phyloP scores from a whole-genome alignment of 2,888 invertebrate species.

The Nesidiocoris tenuis region DNA sequence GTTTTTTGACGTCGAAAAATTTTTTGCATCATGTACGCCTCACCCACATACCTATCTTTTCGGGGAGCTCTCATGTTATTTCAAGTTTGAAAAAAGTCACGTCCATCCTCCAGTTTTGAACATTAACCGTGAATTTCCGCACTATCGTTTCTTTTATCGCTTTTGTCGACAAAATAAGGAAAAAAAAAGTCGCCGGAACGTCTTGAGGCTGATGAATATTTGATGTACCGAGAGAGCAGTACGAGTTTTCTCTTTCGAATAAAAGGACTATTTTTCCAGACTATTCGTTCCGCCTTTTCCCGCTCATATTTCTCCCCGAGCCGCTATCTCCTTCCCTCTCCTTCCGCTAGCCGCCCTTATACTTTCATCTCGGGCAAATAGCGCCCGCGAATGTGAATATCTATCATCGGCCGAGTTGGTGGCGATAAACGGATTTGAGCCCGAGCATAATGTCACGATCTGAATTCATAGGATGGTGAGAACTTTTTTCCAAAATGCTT shows the following conservation, averaged over 20 bases:
- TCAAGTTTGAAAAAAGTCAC: too few species aligned
- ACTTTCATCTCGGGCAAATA: neutral
- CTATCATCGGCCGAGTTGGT: neutral
- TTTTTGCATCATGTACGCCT: too few species aligned
- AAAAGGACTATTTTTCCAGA: neutral
- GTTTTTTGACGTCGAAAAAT: too few species aligned
- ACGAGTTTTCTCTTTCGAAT: neutral
- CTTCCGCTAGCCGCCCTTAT: neutral
- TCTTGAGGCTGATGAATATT: slow-evolving; percentile 18
- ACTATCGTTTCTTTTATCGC: neutral
- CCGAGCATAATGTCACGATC: too few species aligned
- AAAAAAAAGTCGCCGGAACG: slow-evolving; percentile 3
- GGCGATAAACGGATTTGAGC: neutral
- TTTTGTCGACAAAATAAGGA: too few species aligned
- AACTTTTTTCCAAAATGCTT: too few species aligned
- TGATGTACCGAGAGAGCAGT: slow-evolving; percentile 1
- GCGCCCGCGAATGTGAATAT: neutral
- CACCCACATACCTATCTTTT: too few species aligned
- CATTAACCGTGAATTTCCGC: neutral
- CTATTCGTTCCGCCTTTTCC: neutral
- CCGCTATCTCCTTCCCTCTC: neutral
- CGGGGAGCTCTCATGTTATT: too few species aligned
- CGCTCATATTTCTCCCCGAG: neutral
- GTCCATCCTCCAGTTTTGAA: neutral
- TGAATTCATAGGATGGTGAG: too few species aligned